Percentiles rank a stretch among this genome's conserved stretches.
Conservation (phyloP, 2,113 vertebrate species). For the Nycticorax nycticorax region DNA sequence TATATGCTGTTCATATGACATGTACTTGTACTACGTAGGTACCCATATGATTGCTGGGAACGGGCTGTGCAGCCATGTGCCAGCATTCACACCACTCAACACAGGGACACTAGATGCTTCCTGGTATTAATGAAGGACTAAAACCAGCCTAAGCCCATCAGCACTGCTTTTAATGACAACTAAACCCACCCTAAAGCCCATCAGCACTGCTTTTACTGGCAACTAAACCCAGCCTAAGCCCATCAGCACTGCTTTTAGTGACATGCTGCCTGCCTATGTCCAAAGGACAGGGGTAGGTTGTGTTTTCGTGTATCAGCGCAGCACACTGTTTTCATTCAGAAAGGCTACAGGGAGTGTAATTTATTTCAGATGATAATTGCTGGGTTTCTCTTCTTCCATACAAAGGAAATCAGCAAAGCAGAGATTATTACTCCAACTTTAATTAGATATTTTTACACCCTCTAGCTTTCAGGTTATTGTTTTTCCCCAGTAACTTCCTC, state of each 20-base stretch:
- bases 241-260: not conserved
- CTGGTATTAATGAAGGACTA: not conserved
- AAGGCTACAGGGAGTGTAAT: not conserved
- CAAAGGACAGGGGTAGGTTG: not conserved
- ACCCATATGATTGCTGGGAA: rapidly evolving
- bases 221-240: not conserved
- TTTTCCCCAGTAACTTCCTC: not conserved
- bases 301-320: not conserved
- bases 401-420: not conserved
- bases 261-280: not conserved
- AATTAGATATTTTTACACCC: not conserved
- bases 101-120: not conserved
- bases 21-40: rapidly evolving
- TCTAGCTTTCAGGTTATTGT: not conserved
- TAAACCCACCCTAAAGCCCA: not conserved
- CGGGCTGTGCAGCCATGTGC: rapidly evolving
- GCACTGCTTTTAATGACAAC: not conserved
- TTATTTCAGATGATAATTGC: not conserved
- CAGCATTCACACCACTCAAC: not conserved
- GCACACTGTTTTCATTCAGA: not conserved
- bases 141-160: not conserved
- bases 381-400: not conserved
- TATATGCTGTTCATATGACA: not conserved
- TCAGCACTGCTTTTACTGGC: not conserved
- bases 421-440: conserved; percentile 2